Conservation (phyloP, 2,888 invertebrate species). For the Lutraria lutraria region DNA sequence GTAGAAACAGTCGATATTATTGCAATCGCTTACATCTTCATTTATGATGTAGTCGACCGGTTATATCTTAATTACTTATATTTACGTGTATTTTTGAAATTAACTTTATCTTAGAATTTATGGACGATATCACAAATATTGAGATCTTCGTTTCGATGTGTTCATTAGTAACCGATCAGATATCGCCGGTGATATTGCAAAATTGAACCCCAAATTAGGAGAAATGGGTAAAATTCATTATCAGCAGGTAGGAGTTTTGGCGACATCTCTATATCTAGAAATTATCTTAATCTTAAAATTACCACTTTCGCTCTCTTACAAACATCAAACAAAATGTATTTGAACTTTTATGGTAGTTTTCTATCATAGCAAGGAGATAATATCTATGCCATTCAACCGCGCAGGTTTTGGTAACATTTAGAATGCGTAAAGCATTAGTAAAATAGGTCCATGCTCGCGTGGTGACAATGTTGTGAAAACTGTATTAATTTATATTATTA, state of each 20-base stretch:
- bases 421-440: neutral
- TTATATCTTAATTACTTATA: constrained; percentile 15
- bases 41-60: constrained; percentile 14
- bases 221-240: constrained; percentile 49
- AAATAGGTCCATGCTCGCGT: neutral
- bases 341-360: constrained; percentile 46
- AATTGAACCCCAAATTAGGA: constrained; percentile 56
- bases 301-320: constrained; percentile 45
- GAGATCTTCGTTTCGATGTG: constrained; percentile 34
- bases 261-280: constrained; percentile 57
- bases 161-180: constrained; percentile 35
- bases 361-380: constrained; percentile 43
- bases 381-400: constrained; percentile 41
- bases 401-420: neutral
- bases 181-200: constrained; percentile 48
- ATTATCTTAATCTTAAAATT: constrained; percentile 58
- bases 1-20: neutral
- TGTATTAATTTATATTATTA: neutral
- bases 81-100: constrained; percentile 5
- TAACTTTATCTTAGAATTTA: neutral
- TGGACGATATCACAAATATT: neutral
- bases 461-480: constrained; percentile 7
- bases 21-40: neutral
- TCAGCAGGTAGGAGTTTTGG: constrained; percentile 43
- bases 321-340: constrained; percentile 59